These are phyloP conservation scores for Aricia artaxerxes DNA, from an alignment of 2,888 invertebrate genomes.

Conservation along the genomic window DNA sequence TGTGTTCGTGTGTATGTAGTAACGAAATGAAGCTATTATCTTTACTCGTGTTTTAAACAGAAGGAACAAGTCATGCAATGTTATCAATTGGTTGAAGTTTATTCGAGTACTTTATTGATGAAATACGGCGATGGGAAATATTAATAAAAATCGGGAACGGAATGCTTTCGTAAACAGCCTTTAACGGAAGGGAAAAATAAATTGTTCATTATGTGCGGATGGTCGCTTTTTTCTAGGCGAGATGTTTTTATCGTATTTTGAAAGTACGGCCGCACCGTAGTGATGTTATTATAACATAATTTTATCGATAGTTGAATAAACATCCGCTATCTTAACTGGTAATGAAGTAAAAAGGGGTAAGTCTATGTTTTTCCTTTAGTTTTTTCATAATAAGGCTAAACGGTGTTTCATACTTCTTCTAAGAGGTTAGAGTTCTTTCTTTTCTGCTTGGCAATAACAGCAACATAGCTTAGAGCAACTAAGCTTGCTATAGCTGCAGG, in stretches of 20 bases:
- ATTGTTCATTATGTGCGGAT: constrained; percentile 31
- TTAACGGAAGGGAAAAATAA: constrained; percentile 30
- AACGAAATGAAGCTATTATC: background rate
- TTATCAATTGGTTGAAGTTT: constrained; percentile 23
- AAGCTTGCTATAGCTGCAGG: background rate
- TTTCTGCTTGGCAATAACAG: background rate
- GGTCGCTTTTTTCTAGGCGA: constrained; percentile 29
- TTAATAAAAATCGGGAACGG: constrained; percentile 29
- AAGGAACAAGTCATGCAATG: background rate
- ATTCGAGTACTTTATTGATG: constrained; percentile 27
- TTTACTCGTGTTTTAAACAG: background rate
- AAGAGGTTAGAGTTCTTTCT: background rate
- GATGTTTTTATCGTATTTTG: constrained; percentile 31
- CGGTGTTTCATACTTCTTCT: background rate
- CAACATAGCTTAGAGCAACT: background rate
- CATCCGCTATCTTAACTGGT: background rate
- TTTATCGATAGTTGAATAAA: constrained; percentile 15
- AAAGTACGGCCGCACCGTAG: constrained; percentile 7
- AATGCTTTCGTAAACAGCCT: constrained; percentile 31
- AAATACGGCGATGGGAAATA: constrained; percentile 25
- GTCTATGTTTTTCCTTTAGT: background rate
- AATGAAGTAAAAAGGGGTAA: background rate
- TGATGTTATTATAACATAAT: constrained; percentile 24
- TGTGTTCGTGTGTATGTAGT: background rate
- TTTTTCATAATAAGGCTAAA: background rate